A percentile compares a stretch with the other conserved stretches of the same genome.
Conservation (phyloP, 2,888 invertebrate species). For the Acrobeloides nanus region DNA sequence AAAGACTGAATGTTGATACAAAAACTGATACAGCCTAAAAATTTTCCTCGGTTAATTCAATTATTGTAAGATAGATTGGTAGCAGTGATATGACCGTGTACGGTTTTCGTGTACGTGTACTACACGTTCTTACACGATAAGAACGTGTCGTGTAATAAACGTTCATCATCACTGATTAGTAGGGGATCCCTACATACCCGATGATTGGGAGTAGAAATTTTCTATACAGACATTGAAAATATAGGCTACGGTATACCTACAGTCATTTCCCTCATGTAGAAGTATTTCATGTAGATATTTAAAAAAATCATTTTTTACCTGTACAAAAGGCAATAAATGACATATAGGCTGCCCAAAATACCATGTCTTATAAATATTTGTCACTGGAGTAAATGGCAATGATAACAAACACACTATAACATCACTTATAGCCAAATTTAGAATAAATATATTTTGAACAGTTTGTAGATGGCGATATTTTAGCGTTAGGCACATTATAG, state of each 20-base stretch:
- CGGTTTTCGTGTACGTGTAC: no score
- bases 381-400: conserved; percentile 89
- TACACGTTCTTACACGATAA: no score
- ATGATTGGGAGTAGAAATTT: background rate
- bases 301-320: conserved; percentile 58
- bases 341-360: conserved; percentile 81
- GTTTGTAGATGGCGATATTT: conserved; percentile 28
- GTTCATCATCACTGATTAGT: background rate
- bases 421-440: conserved; percentile 86
- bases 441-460: conserved; percentile 75
- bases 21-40: conserved; percentile 33
- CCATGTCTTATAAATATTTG: conserved; percentile 82
- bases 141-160: no score
- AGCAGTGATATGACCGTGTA: no score
- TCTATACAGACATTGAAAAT: background rate
- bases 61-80: no score
- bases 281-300: background rate
- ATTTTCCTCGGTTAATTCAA: no score
- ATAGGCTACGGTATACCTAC: background rate
- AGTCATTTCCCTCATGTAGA: no score
- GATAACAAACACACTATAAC: conserved; percentile 82
- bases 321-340: conserved; percentile 82
- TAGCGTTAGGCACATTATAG: conserved; percentile 34
- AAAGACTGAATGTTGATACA: conserved; percentile 31
- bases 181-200: background rate